Base-by-base conservation (phyloP, 2,113 vertebrate species). In the Cisticola juncidis region DNA sequence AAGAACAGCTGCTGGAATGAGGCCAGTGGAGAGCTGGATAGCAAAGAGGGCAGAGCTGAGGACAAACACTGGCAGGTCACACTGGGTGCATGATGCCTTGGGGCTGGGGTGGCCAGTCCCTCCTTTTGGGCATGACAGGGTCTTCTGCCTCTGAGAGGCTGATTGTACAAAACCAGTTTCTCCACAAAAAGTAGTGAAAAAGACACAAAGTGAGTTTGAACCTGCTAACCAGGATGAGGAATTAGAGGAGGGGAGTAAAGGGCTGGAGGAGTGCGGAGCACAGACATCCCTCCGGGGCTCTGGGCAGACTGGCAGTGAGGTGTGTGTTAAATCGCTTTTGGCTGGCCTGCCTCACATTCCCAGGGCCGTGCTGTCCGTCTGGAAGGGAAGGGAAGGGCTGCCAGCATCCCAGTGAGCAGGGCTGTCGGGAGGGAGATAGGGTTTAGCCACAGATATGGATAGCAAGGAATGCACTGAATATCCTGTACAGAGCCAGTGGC, bases 101-200 rank as follows among this genome's bases (percentile, higher is more conserved):
- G 10, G 35, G 20, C 33, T 76, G 57, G 21, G 2, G 14, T 35
- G 19, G 13, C 22, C 11, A 0, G 12, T 84, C 54, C 20, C 22
- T 71, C n/a, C 19, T 56, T 60, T 54, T 3, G 42, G 38, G 17
- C 40, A 23, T 44, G 51, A 66, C 13, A n/a, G 61, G 35, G 33
- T 51, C 29, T 68, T 45, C 57, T 90, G 53, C 53, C 14, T 68
- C 45, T 5, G 9, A 58, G 53, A 74, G 15, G 7, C 65, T 62
- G 50, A 33, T 47, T 2, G 1, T 14, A 19, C 2, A 1, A 12
- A 36, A 26, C 31, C 13, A 11, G 2, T 58, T 68, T 71, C 47
- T 87, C 10, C 29, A 40, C 12, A 2, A 8, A 68, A 90, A 58
- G 16, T 11, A n/a, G 10, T 40, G n/a, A 6, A 44, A 65, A 74